A percentile compares a stretch with the other conserved stretches of the same genome.
Conservation (phyloP, 2,113 vertebrate species). For the Ochotona princeps region DNA sequence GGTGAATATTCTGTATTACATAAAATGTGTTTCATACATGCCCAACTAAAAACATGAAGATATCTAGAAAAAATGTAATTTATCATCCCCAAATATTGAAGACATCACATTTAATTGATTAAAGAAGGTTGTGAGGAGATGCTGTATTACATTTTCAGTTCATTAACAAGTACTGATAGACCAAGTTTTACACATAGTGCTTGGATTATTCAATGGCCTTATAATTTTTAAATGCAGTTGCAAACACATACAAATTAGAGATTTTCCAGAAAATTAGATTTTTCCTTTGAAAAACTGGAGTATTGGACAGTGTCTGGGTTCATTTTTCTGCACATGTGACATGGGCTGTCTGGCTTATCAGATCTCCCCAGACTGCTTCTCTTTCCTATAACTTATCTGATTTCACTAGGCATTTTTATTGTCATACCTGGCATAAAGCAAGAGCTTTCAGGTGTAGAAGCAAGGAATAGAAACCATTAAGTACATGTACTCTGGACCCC, state of each 20-base stretch:
- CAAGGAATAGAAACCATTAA: conserved; percentile 11
- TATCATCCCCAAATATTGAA: conserved; percentile 31
- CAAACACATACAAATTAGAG: not conserved
- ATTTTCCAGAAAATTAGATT: conserved; percentile 17
- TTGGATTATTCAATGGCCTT: conserved; percentile 15
- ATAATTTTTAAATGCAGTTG: not conserved
- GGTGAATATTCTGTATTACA: not conserved
- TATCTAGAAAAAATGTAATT: conserved; percentile 11
- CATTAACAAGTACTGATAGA: not conserved
- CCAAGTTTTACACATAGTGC: not conserved
- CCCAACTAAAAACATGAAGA: not conserved
- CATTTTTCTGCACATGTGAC: not conserved
- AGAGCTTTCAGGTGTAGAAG: not conserved
- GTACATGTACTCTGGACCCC: not conserved
- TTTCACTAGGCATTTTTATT: not conserved
- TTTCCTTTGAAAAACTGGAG: not conserved
- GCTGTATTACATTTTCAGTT: conserved; percentile 8
- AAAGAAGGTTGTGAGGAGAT: not conserved
- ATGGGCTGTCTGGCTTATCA: not conserved
- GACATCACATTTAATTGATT: conserved; percentile 47
- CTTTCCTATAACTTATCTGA: not conserved
- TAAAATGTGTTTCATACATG: not conserved
- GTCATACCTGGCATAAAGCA: not conserved
- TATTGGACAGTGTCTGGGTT: not conserved
- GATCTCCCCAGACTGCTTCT: not conserved